Percentiles rank a stretch among this genome's conserved stretches.
These are phyloP conservation scores for Scelioninae gen. 2 DNA, from an alignment of 2,888 invertebrate genomes.

Conservation along the genomic window DNA sequence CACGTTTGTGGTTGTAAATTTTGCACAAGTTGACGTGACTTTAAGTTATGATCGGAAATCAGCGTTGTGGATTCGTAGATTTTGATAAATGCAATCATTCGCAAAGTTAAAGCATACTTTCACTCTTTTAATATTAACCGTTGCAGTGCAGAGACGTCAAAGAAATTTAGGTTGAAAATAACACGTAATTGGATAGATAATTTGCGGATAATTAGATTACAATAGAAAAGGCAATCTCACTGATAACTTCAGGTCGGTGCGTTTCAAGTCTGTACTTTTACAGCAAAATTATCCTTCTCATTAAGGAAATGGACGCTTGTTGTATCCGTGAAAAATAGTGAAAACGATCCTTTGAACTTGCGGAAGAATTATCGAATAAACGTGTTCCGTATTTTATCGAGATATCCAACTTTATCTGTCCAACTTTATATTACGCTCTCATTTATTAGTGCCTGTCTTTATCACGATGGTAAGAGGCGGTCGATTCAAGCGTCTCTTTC, in stretches of 20 bases:
- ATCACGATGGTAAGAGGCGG: slow-evolving; percentile 48
- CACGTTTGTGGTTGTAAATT: too few species aligned
- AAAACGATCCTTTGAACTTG: slow-evolving; percentile 44
- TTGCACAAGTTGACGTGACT: too few species aligned
- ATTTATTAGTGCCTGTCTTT: slow-evolving; percentile 54
- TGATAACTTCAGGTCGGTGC: slow-evolving; percentile 32
- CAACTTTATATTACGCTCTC: slow-evolving; percentile 53
- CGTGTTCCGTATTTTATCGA: slow-evolving; percentile 49
- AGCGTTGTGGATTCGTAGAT: too few species aligned
- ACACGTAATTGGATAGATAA: slow-evolving; percentile 27
- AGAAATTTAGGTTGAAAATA: slow-evolving; percentile 25
- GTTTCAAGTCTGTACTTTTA: slow-evolving; percentile 23
- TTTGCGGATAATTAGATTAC: slow-evolving; percentile 33
- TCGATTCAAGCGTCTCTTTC: slow-evolving; percentile 52
- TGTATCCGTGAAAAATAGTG: slow-evolving; percentile 36
- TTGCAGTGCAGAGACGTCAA: slow-evolving; percentile 1
- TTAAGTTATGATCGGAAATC: too few species aligned
- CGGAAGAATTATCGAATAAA: slow-evolving; percentile 44
- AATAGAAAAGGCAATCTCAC: slow-evolving; percentile 24
- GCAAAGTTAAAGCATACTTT: too few species aligned
- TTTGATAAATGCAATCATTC: slow-evolving; percentile 12
- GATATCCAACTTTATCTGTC: slow-evolving; percentile 37
- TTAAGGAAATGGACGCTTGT: slow-evolving; percentile 39
- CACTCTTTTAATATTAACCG: too few species aligned
- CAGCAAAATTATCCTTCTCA: slow-evolving; percentile 34